Base-by-base conservation (phyloP, 2,113 vertebrate genomes). In the Loxodonta africana region DNA sequence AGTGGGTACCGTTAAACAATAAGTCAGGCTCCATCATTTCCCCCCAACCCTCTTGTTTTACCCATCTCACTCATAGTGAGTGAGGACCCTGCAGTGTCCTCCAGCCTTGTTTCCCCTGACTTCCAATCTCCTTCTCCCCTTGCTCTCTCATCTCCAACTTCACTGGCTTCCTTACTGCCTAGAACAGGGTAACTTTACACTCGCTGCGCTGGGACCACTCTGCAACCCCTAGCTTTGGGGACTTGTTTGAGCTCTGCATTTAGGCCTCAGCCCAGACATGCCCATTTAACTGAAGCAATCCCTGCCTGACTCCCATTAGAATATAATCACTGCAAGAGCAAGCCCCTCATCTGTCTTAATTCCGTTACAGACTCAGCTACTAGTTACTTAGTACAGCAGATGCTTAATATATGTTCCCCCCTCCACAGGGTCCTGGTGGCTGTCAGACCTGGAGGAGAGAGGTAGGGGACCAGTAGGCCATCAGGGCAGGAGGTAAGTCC, bases 81-180 rank as follows among this genome's bases (percentile, higher is more conserved):
- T 18, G 15, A 92, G 30, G 41, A 69, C 41, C 62, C 62, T 84
- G 41, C 18, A 33, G 41, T 4, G 17, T n/a, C 62, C 14, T 30
- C 69, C 44, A 87, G 21, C n/a, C 44, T 28, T n/a, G 2, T 46
- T 83, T 73, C 33, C 57, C 26, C 73, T 25, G n/a, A 25, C 14
- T 88, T 83, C 28, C 15, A 37, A 44, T 69, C 62, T 9, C 5
- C 2, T 14, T 80, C 7, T 81, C 60, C 46, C 18, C 6, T 20
- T 95, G 71, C 6, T 82, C 10, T 23, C 62, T 93, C 26, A 44
- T 73, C 21, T 78, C 80, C 37, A 96, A 57, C 63, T 28, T 96
- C 78, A 33, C 2, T 73, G 90, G 30, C 65, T 90, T 90, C 33
- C 69, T 88, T 53, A 41, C 83, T 94, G 15, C 62, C 76, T 88